Base-by-base conservation (phyloP, 2,113 vertebrate species). In the Nettapus auritus region DNA sequence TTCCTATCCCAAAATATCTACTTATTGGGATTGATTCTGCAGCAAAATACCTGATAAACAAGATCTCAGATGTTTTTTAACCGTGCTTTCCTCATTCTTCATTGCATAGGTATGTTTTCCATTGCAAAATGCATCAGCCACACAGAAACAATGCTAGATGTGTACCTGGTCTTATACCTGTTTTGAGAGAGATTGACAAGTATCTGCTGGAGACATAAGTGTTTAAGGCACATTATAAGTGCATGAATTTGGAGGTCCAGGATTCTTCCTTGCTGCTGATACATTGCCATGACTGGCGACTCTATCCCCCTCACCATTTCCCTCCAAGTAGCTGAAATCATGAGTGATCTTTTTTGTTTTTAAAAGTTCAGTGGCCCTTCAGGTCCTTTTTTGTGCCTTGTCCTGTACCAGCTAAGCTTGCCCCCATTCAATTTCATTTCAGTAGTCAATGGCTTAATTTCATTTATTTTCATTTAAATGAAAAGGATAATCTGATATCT, bases 381-480 rank as follows among this genome's bases (percentile, higher is more conserved):
- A 73, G 13, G 1, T 2, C 56, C 38, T 91, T 56, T 9, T 55
- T 75, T 79, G 46, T 94, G 21, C 50, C 52, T 69, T 86, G 11
- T 77, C 10, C 53, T 71, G 26, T 36, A 48, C 25, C 21, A 75
- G 34, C 17, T 9, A 75, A 34, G 6, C 20, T 82, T 79, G 63
- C 22, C 48, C 17, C 33, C 40, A n/a, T 46, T 3, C 31, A 76
- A 80, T 59, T 95, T 62, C 0, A 22, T 75, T 88, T 78, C 60
- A 89, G 40, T 22, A 74, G 59, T 60, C 26, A 68, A 42, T 78
- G 3, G 67, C 46, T 86, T 95, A n/a, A 82, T 77, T 85, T 82
- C 2, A 76, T 80, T 90, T 85, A 71, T 93, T 95, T 86, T 31
- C 48, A 62, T 85, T 82, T 71, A 69, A 90, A 80, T 82, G 26